Evolutionary conservation across 2,113 vertebrate species (phyloP), one percentile per base, ranked within the genome.

Genomic region (Mola mola): DNA sequence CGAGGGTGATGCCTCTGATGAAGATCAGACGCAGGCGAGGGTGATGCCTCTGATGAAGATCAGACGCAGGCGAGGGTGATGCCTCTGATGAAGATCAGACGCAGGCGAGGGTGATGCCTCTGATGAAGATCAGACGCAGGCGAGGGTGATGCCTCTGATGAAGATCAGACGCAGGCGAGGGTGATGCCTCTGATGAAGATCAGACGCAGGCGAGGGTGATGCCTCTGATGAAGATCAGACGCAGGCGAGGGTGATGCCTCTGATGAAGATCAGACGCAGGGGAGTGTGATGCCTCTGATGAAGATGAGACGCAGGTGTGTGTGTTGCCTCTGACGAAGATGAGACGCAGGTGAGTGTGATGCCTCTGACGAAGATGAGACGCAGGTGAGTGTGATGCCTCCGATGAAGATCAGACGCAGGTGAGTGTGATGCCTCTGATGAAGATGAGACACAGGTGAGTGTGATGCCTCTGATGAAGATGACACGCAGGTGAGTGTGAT

Each of bases 1-100:
- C 67, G 83, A 50, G 75, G 11, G 29, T 38, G 19, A 20, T 22
- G 36, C n/a, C 19, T 24, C 17, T 7, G 8, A 21, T 28, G 29
- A 22, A 1, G n/a, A 60, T 19, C 60, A 42, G n/a, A n/a, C 11
- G 17, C 44, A 28, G 44, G 13, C 16, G 43, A 36, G n/a, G n/a
- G 33, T 2, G n/a, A n/a, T n/a, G n/a, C n/a, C n/a, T n/a, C n/a
- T n/a, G n/a, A 9, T 29, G 28, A 9, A 36, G 37, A 17, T 8
- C 3, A 17, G n/a, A 17, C 37, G n/a, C n/a, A n/a, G n/a, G n/a
- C n/a, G n/a, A n/a, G n/a, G n/a, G n/a, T n/a, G n/a, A n/a, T n/a
- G n/a, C n/a, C n/a, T n/a, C n/a, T n/a, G n/a, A n/a, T n/a, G n/a
- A n/a, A n/a, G n/a, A n/a, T n/a, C n/a, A n/a, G n/a, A 34, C 33